These are phyloP conservation scores for Syndactyla subalaris DNA, from an alignment of 2,797 vertebrate species.

Conservation along the genomic window DNA sequence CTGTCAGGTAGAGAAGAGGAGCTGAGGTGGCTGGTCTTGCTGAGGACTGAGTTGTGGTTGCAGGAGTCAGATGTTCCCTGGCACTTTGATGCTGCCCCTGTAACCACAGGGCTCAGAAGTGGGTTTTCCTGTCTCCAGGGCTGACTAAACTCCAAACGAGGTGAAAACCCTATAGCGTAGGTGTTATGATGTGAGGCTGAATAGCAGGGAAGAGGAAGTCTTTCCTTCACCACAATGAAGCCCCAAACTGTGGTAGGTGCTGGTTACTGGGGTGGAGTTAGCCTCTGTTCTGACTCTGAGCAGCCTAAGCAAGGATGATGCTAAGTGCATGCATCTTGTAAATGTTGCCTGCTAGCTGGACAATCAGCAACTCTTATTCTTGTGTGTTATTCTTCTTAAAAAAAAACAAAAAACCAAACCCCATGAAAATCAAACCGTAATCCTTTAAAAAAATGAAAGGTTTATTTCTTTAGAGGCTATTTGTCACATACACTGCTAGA, in stretches of 20 bases:
- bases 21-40: background rate
- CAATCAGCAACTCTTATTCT: background rate
- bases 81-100: background rate
- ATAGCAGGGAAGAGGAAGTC: background rate
- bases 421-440: background rate
- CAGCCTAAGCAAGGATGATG: background rate
- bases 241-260: background rate
- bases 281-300: background rate
- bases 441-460: background rate
- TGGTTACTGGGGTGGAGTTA: rapidly evolving
- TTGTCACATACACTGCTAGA: background rate
- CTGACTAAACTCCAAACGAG: background rate
- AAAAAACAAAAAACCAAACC: background rate
- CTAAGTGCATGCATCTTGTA: background rate
- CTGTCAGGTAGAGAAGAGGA: background rate
- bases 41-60: background rate
- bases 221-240: background rate
- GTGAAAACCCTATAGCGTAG: background rate
- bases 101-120: rapidly evolving
- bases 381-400: background rate
- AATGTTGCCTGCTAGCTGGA: background rate
- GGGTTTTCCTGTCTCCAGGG: background rate
- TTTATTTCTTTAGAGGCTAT: background rate
- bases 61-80: background rate
- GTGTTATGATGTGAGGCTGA: rapidly evolving